Evolutionary conservation across 2,888 invertebrate species (phyloP).

Genomic region (Calephelis perditalis): DNA sequence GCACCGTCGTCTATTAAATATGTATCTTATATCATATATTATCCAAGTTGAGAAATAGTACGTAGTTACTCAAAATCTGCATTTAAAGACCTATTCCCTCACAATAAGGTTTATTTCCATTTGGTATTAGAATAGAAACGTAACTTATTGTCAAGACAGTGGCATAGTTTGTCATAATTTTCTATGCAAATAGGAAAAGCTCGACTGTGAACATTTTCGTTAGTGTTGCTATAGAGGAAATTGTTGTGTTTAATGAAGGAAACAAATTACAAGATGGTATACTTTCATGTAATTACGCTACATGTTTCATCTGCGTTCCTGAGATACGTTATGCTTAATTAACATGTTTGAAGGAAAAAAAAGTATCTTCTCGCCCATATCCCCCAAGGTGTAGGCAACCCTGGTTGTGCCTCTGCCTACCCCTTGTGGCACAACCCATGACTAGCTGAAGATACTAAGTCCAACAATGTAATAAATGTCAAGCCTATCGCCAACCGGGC

Average conservation of each 20-base stretch:
- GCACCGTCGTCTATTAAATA: conserved; percentile 5
- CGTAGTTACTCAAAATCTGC: neutral
- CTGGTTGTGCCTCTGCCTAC: no score
- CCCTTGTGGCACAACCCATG: no score
- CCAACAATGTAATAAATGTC: no score
- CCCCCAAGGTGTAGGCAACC: no score
- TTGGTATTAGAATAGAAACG: neutral
- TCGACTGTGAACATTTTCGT: conserved; percentile 9
- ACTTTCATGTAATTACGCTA: neutral
- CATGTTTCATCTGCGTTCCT: no score
- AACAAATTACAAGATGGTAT: neutral
- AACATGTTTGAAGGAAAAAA: no score
- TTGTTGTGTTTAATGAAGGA: conserved; percentile 1
- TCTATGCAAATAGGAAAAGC: conserved; percentile 16
- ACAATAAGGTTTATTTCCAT: neutral
- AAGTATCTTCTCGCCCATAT: no score
- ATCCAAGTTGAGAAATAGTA: conserved; percentile 9
- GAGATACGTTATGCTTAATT: no score
- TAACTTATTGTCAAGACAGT: conserved; percentile 15
- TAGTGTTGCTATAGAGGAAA: neutral
- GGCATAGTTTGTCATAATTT: conserved; percentile 17
- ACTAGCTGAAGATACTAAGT: no score
- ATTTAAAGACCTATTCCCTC: neutral
- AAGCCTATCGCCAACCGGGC: no score
- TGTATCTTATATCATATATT: conserved; percentile 9